A percentile compares a stretch with the other conserved stretches of the same genome.
Evolutionary conservation across 2,113 vertebrate species (phyloP).

Genomic region (Gavialis gangeticus): DNA sequence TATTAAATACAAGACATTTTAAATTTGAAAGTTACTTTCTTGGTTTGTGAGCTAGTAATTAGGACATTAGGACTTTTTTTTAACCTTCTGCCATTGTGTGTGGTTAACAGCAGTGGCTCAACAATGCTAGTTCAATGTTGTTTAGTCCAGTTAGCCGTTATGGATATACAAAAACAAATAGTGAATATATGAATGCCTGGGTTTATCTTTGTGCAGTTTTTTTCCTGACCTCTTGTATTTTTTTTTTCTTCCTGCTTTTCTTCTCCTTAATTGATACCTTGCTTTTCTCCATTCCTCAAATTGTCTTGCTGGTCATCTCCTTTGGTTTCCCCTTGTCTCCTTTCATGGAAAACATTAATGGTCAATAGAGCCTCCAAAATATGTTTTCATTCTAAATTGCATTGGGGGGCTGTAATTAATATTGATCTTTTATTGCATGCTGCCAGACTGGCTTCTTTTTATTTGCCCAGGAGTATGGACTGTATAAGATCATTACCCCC

Average conservation of each 20-base stretch:
- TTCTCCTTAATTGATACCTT: neutral
- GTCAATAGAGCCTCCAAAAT: neutral
- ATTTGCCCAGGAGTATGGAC: neutral
- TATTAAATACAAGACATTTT: neutral
- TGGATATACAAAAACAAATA: no score
- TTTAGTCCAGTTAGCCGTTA: no score
- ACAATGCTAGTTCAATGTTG: neutral
- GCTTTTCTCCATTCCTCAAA: neutral
- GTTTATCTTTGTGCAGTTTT: no score
- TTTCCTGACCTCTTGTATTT: neutral
- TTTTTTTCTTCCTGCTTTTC: neutral
- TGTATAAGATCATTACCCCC: neutral
- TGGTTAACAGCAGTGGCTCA: neutral
- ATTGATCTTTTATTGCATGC: neutral
- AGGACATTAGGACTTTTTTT: neutral
- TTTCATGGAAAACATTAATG: neutral
- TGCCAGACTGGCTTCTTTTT: neutral
- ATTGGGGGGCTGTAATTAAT: neutral
- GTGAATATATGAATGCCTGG: no score
- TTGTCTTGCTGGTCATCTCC: neutral
- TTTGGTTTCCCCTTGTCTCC: neutral
- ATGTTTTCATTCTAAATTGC: neutral
- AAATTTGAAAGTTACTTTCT: neutral
- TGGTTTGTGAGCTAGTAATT: neutral
- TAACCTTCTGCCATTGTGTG: neutral